Evolutionary conservation across 2,113 vertebrate species (phyloP), one percentile per base, ranked within the genome.

Genomic region (Ciconia stormi): DNA sequence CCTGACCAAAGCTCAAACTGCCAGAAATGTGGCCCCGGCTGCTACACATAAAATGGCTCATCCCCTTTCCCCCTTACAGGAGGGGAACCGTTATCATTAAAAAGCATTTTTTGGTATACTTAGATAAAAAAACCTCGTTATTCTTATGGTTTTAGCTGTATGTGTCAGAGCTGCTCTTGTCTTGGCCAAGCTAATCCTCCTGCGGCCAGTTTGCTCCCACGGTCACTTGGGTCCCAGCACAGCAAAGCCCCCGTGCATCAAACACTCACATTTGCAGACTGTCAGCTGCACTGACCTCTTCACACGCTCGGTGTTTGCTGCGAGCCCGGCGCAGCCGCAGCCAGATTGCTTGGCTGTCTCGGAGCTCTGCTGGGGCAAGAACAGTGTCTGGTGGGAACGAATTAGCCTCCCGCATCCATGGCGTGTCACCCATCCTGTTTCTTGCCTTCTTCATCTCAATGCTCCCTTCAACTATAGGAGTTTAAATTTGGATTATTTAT

Each of bases 271-370:
- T 69, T 40, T 71, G 49, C 72, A 77, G 55, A 21, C 47, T 34
- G 2, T 63, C 8, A 47, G 9, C 72, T 20, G 25, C 36, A 8
- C 63, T 32, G 49, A 42, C 18, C 27, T 77, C 36, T 27, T 67
- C 56, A 62, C n/a, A 19, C 0, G 4, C 36, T 65, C 27, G 18
- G 18, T 6, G 6, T 76, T 36, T 42, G 46, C 82, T 47, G 49
- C 1, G 0, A 86, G 59, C 53, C 55, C 2, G 2, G 30, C 2
- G 2, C 59, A 79, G 59, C 44, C 1, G 0, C 76, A 82, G 38
- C 38, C 38, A 23, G 77, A 62, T 10, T 36, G 16, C 18, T 58
- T 58, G 61, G 21, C 66, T 74, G 25, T 26, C 10, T 50, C 50
- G 34, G 29, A 71, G 63, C 77, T 80, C 82, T 83, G 55, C 34